Conservation (phyloP, 2,113 vertebrate species). For the Turdus rufiventris region DNA sequence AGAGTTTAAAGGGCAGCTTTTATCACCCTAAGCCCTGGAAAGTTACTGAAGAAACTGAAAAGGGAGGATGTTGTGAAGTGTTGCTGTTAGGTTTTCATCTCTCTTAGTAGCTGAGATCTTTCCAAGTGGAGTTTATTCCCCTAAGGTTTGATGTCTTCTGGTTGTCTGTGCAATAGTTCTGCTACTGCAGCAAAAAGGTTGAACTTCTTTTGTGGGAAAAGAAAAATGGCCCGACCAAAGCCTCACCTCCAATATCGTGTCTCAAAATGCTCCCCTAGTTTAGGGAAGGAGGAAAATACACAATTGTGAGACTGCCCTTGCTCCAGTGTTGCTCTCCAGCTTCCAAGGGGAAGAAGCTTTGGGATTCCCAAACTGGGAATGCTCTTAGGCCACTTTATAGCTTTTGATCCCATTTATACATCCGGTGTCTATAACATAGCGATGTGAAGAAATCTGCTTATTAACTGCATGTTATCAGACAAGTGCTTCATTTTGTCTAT, state of each 20-base stretch:
- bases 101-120: background rate
- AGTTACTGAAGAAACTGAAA: background rate
- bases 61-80: background rate
- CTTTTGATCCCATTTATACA: background rate
- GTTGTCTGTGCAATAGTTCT: background rate
- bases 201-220: background rate
- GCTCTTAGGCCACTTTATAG: background rate
- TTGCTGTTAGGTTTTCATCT: background rate
- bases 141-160: background rate
- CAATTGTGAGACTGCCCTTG: background rate
- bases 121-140: background rate
- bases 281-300: background rate
- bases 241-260: background rate
- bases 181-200: background rate
- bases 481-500: background rate
- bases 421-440: background rate
- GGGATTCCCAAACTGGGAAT: background rate
- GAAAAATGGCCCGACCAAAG: background rate
- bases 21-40: background rate
- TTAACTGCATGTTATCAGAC: background rate
- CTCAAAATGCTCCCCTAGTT: background rate
- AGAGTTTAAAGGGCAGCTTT: background rate
- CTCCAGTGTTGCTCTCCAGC: background rate
- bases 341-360: background rate
- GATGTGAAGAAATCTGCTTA: background rate